These are phyloP conservation scores for Apeira syringaria DNA, from an alignment of 2,888 invertebrate genomes.

Conservation along the genomic window DNA sequence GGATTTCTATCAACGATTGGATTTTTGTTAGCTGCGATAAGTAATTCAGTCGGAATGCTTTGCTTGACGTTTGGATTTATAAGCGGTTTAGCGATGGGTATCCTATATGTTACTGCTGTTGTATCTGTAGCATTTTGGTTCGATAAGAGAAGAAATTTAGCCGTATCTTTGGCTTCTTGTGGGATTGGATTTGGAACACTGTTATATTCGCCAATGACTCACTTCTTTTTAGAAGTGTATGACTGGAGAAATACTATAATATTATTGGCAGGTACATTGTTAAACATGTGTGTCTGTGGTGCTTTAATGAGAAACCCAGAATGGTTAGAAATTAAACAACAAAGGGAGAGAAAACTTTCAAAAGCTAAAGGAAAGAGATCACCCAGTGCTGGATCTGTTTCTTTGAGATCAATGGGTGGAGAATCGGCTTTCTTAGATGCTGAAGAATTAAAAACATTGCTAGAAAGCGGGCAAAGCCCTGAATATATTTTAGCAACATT, in stretches of 20 bases:
- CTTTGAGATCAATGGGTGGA: slow-evolving; percentile 72
- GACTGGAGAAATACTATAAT: slow-evolving; percentile 92
- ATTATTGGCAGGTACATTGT: slow-evolving; percentile 90
- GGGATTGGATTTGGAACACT: slow-evolving; percentile 95
- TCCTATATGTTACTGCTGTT: slow-evolving; percentile 94
- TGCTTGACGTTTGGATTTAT: slow-evolving; percentile 93
- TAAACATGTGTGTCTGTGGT: slow-evolving; percentile 94
- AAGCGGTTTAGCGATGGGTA: slow-evolving; percentile 91
- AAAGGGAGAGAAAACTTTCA: slow-evolving; percentile 69
- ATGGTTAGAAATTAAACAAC: slow-evolving; percentile 88
- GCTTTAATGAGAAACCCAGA: slow-evolving; percentile 94
- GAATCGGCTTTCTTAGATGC: slow-evolving; percentile 81
- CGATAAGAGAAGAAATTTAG: slow-evolving; percentile 92
- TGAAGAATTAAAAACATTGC: slow-evolving; percentile 86
- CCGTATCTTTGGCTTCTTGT: slow-evolving; percentile 93
- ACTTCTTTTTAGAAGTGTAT: slow-evolving; percentile 87
- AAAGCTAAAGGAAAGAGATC: slow-evolving; percentile 66
- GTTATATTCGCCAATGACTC: slow-evolving; percentile 93
- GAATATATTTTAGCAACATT: slow-evolving; percentile 86
- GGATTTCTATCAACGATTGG: slow-evolving; percentile 88
- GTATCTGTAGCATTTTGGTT: slow-evolving; percentile 97
- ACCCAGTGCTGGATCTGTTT: slow-evolving; percentile 78
- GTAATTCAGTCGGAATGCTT: slow-evolving; percentile 88
- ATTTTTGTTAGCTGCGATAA: slow-evolving; percentile 88
- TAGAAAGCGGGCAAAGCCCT: slow-evolving; percentile 87